Base-by-base conservation (phyloP, 2,888 invertebrate genomes). In the Augiades crinisus region DNA sequence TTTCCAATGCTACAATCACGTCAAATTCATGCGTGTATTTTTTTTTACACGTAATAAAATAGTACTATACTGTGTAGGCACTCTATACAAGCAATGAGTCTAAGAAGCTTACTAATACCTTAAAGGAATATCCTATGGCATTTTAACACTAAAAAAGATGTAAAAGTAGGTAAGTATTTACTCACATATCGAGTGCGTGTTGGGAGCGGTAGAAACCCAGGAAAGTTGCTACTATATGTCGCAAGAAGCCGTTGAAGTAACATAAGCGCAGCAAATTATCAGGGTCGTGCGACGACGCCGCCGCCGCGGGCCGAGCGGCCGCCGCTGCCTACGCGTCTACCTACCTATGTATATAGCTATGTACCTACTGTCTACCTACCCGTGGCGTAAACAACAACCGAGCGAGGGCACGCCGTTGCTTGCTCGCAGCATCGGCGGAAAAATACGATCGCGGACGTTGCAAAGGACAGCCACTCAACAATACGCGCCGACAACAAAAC, bases 181-280 rank as follows among this genome's bases (percentile, higher is more conserved):
- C 53, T 47, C 34, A 57, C 55, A 57, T 63, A 59, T 59, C 56
- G 61, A 63, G 59, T 71, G 68, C 60, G 73, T 70, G 70, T 64
- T 72, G 69, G 75, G 70, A 70, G 34, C 49, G 24, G 68, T 78
- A 73, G 72, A 78, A 79, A 79, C 75, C 74, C 72, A 78, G 78
- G 75, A 79, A 85, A 80, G 78, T 71, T 72, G 76, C 62, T 73
- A 65, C 72, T 69, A 70, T 67, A 75, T 82, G 84, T 81, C 78
- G 83, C 75, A 86, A 87, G 88, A 88, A 88, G 88, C 88, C 88
- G 80, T 88, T 84, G 84, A 88, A 87, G 84, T 85, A 86, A 82
- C 83, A 77, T 84, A 83, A 85, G 86, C 83, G 83, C 84, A 86
- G 88, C 80, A 85, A 84, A 85, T 84, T 83, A 87, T 85, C 87